Evolutionary conservation across 2,888 invertebrate species (phyloP).

Genomic region (Sipunculus nudus): DNA sequence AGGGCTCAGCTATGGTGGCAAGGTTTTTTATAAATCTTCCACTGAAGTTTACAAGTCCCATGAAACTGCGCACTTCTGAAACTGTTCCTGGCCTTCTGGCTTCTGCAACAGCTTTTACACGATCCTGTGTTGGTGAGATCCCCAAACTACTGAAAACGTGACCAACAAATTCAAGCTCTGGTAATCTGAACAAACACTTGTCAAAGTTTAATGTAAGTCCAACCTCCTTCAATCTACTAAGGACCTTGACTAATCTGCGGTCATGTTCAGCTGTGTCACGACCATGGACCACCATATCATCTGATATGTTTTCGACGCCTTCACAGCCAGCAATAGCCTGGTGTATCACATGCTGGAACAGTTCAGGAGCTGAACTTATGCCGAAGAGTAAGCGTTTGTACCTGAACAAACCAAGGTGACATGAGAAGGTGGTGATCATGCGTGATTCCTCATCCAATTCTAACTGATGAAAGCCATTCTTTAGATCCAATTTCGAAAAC

Average conservation of each 20-base stretch:
- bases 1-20: not conserved
- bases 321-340: slow-evolving; percentile 11
- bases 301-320: slow-evolving; percentile 10
- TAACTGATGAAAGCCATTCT: slow-evolving; percentile 16
- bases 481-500: slow-evolving; percentile 17
- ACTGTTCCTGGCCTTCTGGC: slow-evolving; percentile 41
- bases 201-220: slow-evolving; percentile 2
- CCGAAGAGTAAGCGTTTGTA: slow-evolving; percentile 22
- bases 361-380: slow-evolving; percentile 17
- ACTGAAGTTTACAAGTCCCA: slow-evolving; percentile 37
- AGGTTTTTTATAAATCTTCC: slow-evolving; percentile 2
- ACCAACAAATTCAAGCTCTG: slow-evolving; percentile 12
- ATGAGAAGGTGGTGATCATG: slow-evolving; percentile 19
- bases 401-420: slow-evolving; percentile 7
- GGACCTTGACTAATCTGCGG: slow-evolving; percentile 10
- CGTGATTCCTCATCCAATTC: slow-evolving; percentile 15
- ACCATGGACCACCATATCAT: slow-evolving; percentile 7
- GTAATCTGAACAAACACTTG: slow-evolving; percentile 2
- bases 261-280: slow-evolving; percentile 3
- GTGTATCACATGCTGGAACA: slow-evolving; percentile 13
- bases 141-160: slow-evolving; percentile 18
- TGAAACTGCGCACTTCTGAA: slow-evolving; percentile 42
- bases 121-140: not conserved
- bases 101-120: slow-evolving; percentile 15
- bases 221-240: slow-evolving; percentile 15